phyloP scores from a whole-genome alignment of 2,797 vertebrate species.

The Craterocephalus amniculus region DNA sequence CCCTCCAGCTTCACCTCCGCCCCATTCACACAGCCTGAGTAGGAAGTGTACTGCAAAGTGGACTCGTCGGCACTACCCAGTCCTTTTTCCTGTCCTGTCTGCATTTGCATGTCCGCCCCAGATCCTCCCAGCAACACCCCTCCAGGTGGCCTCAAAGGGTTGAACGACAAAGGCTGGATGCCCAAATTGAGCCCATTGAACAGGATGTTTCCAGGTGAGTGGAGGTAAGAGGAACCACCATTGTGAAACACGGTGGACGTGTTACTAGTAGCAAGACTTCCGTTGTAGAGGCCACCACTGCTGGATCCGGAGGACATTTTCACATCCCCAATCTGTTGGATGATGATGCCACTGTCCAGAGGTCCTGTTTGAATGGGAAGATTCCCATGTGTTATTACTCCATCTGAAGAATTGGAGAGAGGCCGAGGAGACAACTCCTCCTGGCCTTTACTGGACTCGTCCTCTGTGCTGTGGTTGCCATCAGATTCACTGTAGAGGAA shows the following conservation, averaged over 20 bases:
- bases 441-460: constrained; percentile 98
- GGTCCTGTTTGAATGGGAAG: constrained; percentile 75
- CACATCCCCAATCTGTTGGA: constrained; percentile 97
- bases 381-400: constrained; percentile 85
- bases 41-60: constrained; percentile 84
- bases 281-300: constrained; percentile 88
- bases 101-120: constrained; percentile 88
- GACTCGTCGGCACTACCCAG: constrained; percentile 84
- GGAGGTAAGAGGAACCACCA: constrained; percentile 93
- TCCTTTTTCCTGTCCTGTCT: constrained; percentile 88
- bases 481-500: constrained; percentile 74
- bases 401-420: constrained; percentile 88
- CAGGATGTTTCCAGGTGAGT: constrained; percentile 92
- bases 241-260: constrained; percentile 93
- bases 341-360: constrained; percentile 86
- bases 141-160: constrained; percentile 84
- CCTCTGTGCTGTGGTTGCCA: constrained; percentile 87
- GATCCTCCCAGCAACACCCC: constrained; percentile 85
- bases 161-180: constrained; percentile 89
- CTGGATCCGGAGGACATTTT: constrained; percentile 91
- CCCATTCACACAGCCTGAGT: constrained; percentile 87
- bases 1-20: constrained; percentile 93
- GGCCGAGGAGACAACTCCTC: constrained; percentile 95
- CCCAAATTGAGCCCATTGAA: constrained; percentile 94
- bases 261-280: constrained; percentile 89